These are phyloP conservation scores for Xylophagus ater DNA, from an alignment of 2,888 invertebrate genomes.

Conservation along the genomic window DNA sequence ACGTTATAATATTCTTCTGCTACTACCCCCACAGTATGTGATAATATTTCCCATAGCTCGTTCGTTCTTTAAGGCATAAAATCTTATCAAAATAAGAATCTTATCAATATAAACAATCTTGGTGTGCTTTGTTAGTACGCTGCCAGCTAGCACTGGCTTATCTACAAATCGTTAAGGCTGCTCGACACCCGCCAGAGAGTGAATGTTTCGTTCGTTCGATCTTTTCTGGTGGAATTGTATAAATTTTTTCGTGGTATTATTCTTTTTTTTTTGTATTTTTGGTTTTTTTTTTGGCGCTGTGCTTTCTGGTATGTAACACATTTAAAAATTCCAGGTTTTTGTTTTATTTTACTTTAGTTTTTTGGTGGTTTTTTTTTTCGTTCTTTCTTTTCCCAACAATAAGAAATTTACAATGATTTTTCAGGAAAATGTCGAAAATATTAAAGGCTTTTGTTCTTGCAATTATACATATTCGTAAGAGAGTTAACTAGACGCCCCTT, in stretches of 20 bases:
- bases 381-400: too few species aligned
- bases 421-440: constrained; percentile 4
- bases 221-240: too few species aligned
- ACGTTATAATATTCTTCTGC: too few species aligned
- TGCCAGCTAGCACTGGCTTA: constrained; percentile 21
- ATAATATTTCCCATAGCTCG: constrained; percentile 5
- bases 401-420: constrained; percentile 7
- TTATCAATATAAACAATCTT: constrained; percentile 22
- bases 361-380: too few species aligned
- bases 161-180: constrained; percentile 16
- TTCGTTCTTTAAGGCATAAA: constrained; percentile 18
- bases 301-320: too few species aligned
- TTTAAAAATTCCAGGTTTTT: too few species aligned
- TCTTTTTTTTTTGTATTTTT: constrained; percentile 11
- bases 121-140: constrained; percentile 24
- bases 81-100: constrained; percentile 22
- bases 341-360: too few species aligned
- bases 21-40: constrained; percentile 1
- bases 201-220: neutral
- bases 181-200: constrained; percentile 9
- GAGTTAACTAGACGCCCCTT: constrained; percentile 13
- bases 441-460: constrained; percentile 11
- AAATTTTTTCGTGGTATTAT: too few species aligned
- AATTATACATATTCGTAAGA: too few species aligned
- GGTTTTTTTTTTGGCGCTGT: too few species aligned